Conservation (phyloP, 2,797 vertebrate species). For the Alosa sapidissima region DNA sequence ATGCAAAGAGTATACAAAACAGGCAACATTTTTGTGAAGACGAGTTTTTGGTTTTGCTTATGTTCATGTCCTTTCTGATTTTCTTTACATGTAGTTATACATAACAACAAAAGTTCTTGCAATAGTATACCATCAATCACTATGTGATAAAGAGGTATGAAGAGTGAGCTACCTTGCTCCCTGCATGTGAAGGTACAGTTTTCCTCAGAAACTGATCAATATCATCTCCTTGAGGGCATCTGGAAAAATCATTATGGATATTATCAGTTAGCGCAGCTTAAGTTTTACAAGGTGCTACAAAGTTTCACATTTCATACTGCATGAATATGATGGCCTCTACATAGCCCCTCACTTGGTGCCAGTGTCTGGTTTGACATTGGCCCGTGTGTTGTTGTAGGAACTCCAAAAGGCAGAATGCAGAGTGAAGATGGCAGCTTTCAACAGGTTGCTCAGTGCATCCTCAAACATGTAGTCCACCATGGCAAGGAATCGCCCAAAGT, state of each 20-base stretch:
- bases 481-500: slow-evolving; percentile 54
- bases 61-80: too few relatives aligned
- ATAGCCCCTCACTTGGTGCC: neutral
- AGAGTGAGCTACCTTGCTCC: neutral
- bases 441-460: slow-evolving; percentile 61
- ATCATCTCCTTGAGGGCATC: neutral
- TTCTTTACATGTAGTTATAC: too few relatives aligned
- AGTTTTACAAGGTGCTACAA: too few relatives aligned
- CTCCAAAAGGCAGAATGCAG: slow-evolving; percentile 39
- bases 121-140: too few relatives aligned
- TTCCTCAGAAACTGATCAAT: neutral
- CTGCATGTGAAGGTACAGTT: neutral
- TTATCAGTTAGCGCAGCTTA: neutral
- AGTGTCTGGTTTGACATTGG: neutral
- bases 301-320: neutral
- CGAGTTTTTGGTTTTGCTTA: too few relatives aligned
- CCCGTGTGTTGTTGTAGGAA: neutral
- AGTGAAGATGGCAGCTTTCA: slow-evolving; percentile 52
- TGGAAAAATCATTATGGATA: neutral
- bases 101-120: too few relatives aligned
- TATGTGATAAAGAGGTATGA: too few relatives aligned
- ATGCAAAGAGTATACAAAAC: too few relatives aligned
- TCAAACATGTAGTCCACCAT: slow-evolving; percentile 68
- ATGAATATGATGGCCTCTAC: neutral
- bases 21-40: too few relatives aligned